Conservation (phyloP, 1,140 invertebrate species). For the Anoplolepis gracilipes region DNA sequence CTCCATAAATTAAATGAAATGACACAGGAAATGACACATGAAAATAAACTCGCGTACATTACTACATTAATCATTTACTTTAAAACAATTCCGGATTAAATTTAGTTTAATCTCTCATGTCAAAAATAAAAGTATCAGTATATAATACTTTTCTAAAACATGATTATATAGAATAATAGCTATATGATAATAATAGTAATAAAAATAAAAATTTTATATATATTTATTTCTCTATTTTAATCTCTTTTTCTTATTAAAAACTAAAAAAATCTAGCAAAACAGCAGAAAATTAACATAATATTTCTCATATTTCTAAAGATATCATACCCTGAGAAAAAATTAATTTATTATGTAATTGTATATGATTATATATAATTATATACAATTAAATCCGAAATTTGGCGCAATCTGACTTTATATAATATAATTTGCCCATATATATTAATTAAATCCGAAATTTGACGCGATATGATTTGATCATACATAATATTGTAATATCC, state of each 20-base stretch:
- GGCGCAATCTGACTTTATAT: too few relatives aligned
- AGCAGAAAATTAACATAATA: neutral
- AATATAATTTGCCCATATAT: too few relatives aligned
- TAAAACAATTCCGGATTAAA: neutral
- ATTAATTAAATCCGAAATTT: too few relatives aligned
- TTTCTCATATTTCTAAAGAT: too few relatives aligned
- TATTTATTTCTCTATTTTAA: neutral
- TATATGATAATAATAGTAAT: neutral
- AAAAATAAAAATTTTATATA: neutral
- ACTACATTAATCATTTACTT: neutral
- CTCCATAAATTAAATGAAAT: too few relatives aligned
- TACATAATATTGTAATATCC: too few relatives aligned
- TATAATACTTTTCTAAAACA: neutral
- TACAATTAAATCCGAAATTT: too few relatives aligned
- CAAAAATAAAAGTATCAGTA: neutral
- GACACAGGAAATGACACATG: neutral
- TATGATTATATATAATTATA: too few relatives aligned
- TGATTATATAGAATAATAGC: neutral
- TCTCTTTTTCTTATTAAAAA: conserved; percentile 16
- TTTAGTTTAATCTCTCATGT: neutral
- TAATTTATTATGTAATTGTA: too few relatives aligned
- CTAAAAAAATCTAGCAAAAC: neutral
- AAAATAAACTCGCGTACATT: neutral
- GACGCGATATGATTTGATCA: too few relatives aligned
- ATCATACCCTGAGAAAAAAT: too few relatives aligned